These are phyloP conservation scores for Sparus aurata DNA, from an alignment of 2,797 vertebrate genomes.

Conservation along the genomic window DNA sequence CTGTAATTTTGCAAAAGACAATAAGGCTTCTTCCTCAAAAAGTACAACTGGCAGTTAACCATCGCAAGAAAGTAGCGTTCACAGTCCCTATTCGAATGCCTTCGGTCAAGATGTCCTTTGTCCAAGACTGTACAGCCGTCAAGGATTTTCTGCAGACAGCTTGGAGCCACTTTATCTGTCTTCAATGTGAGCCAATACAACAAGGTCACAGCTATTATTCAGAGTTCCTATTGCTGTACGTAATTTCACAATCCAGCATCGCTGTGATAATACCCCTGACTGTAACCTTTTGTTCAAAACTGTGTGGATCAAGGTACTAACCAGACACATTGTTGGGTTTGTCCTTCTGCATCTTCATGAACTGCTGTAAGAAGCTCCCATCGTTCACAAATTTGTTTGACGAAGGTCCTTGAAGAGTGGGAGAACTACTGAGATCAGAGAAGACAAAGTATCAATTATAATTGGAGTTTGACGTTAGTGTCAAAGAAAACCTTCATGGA, in stretches of 20 bases:
- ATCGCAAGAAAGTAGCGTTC: not conserved
- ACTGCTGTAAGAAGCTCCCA: conserved; percentile 98
- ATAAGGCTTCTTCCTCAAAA: not conserved
- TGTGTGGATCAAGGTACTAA: conserved; percentile 54
- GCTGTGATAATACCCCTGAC: not conserved
- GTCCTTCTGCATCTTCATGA: conserved; percentile 96
- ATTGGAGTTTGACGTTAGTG: not conserved
- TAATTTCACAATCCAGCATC: not conserved
- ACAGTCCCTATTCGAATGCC: not conserved
- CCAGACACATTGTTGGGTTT: conserved; percentile 82
- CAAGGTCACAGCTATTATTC: not conserved
- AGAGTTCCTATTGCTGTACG: not conserved
- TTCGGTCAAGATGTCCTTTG: not conserved
- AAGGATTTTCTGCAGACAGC: not conserved
- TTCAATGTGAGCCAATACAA: not conserved
- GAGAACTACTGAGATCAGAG: conserved; percentile 67
- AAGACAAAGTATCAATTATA: not conserved
- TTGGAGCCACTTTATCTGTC: not conserved
- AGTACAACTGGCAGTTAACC: not conserved
- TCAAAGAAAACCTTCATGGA: not conserved
- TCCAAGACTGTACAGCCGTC: not conserved
- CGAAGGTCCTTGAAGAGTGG: conserved; percentile 78
- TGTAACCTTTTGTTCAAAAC: not conserved
- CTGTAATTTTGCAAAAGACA: not conserved
- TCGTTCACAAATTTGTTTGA: conserved; percentile 97